Evolutionary conservation across 2,888 invertebrate species (phyloP).

Genomic region (Stramonita haemastoma): DNA sequence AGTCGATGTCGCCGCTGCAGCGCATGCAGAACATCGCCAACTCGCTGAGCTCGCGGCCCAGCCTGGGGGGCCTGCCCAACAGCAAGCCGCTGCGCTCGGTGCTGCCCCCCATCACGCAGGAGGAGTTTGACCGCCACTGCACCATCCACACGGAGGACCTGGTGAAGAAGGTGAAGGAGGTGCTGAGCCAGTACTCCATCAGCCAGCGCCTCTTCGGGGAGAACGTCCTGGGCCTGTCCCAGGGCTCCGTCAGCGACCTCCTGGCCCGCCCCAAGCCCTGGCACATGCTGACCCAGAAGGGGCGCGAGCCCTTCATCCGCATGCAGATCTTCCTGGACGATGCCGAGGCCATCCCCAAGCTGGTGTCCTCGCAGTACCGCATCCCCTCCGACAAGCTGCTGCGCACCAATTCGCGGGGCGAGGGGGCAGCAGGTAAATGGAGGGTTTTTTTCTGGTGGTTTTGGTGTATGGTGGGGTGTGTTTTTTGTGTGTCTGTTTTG

Average conservation of each 20-base stretch:
- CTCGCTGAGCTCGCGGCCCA: constrained; percentile 87
- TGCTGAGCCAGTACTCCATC: constrained; percentile 80
- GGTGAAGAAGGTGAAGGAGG: constrained; percentile 86
- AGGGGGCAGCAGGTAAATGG: constrained; percentile 35
- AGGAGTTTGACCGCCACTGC: constrained; percentile 98
- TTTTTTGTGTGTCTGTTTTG: constrained; percentile 1
- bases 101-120: constrained; percentile 97
- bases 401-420: constrained; percentile 81
- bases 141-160: constrained; percentile 99
- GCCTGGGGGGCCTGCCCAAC: constrained; percentile 78
- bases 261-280: constrained; percentile 98
- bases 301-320: constrained; percentile 84
- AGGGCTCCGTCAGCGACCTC: constrained; percentile 96
- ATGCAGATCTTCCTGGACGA: constrained; percentile 95
- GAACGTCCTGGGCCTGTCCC: constrained; percentile 86
- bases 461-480: constrained; percentile 33
- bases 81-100: constrained; percentile 93
- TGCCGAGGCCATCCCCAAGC: constrained; percentile 93
- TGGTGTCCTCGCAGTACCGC: constrained; percentile 98
- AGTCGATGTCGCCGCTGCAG: constrained; percentile 92
- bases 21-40: constrained; percentile 99
- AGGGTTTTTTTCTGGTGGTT: neutral
- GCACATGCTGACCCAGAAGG: constrained; percentile 99
- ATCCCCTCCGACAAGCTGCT: constrained; percentile 98
- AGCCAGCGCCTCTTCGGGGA: constrained; percentile 99